Base-by-base conservation (phyloP, 2,113 vertebrate genomes). In the Verasper variegatus region DNA sequence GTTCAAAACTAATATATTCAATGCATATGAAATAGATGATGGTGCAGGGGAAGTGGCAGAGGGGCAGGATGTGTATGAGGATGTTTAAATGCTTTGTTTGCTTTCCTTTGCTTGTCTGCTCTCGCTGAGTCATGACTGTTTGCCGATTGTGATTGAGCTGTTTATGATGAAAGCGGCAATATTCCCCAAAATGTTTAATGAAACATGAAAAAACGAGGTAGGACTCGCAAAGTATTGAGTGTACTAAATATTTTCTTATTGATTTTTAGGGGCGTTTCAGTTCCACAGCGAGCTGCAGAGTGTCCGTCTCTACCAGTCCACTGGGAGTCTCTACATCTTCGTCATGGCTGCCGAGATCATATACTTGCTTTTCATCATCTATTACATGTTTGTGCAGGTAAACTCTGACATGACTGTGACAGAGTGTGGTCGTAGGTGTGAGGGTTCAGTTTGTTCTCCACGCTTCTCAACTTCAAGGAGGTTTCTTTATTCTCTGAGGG, bases 341-440 rank as follows among this genome's bases (percentile, higher is more conserved):
- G 94, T 98, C 21, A 87, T 96, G 73, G 95, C 93, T 4, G 95
- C 95, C 40, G 96, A 98, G 93, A 81, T 95, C 0, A 42, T 95
- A 61, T 98, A 97, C 86, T 90, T 97, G 86, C 87, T 98, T 77
- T 98, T 98, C 54, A 92, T 99, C 76, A 68, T 96, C 68, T 96
- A 97, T 89, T 97, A 97, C 87, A 97, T 98, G 97, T 88, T 86
- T 66, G 71, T 92, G 6, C 97, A 99, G 96, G 97, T 99, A 85
- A 94, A 92, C 8, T 3, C 42, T 13, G 31, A 68, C 45, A 54
- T 12, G 1, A 21, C 0, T n/a, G 6, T 42, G 4, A 52, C 45
- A 47, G 45, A 51, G 2, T 51, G 47, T 51, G 51, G 17, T n/a
- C 6, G 51, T 11, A 7, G 27, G 27, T 6, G 27, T 1, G 27